Percentiles rank a stretch among this genome's conserved stretches.
phyloP scores from a whole-genome alignment of 2,113 vertebrate species.

The Poeciliopsis prolifica region DNA sequence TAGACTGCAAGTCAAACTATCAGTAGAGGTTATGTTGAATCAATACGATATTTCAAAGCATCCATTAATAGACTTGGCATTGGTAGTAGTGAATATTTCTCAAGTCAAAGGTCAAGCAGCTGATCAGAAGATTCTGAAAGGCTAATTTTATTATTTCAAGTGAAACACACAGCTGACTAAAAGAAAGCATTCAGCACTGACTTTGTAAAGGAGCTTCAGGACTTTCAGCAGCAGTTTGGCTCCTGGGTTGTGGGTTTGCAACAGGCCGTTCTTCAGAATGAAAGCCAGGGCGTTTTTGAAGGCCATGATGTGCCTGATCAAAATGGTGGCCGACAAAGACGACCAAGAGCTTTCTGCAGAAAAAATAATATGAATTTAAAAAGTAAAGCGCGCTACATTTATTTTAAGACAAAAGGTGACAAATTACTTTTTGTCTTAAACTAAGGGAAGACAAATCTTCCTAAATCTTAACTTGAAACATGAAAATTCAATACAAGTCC shows the following conservation, averaged over 20 bases:
- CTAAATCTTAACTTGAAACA: neutral
- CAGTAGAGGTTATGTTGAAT: too few species aligned
- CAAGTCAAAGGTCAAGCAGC: too few species aligned
- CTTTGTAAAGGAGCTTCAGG: slow-evolving; percentile 74
- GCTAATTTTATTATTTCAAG: neutral
- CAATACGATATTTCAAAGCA: neutral
- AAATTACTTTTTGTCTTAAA: too few species aligned
- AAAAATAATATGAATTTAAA: neutral
- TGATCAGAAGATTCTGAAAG: neutral
- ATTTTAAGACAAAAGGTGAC: too few species aligned
- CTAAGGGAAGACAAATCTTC: neutral
- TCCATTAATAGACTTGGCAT: too few species aligned
- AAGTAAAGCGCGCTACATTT: too few species aligned
- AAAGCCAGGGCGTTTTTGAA: slow-evolving; percentile 72
- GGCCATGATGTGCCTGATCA: slow-evolving; percentile 68
- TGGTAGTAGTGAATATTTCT: neutral
- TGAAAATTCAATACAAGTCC: neutral
- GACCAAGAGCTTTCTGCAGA: slow-evolving; percentile 63
- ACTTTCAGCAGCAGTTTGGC: slow-evolving; percentile 60
- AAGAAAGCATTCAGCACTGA: slow-evolving; percentile 36
- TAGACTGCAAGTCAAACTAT: neutral
- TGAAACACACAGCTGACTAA: neutral
- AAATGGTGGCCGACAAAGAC: slow-evolving; percentile 44
- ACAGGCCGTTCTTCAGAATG: slow-evolving; percentile 53
- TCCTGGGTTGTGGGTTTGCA: slow-evolving; percentile 28